Base-by-base conservation (phyloP, 2,888 invertebrate species). In the Seira musarum region DNA sequence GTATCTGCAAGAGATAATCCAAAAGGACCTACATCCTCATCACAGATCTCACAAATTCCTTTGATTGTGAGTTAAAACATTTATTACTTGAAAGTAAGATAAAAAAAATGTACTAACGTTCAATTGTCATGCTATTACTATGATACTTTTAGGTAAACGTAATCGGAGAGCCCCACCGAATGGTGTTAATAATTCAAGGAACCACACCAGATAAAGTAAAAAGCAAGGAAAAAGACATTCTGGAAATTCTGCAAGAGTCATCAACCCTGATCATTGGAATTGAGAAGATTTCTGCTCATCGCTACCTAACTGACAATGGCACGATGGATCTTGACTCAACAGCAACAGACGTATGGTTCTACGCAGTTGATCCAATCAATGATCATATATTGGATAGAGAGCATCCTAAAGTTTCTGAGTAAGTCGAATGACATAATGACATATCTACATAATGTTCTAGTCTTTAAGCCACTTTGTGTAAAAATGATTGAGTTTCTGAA, bases 291-390 rank as follows among this genome's bases (percentile, higher is more conserved):
- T 93, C 94, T n/a, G 92, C 93, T 0, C 91, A 94, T 72, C 93
- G 94, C 88, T 93, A 91, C 85, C 88, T 94, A 10, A 93, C 93
- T 13, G 92, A 92, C 68, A 96, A 95, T 88, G 93, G 94, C 2
- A 94, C 94, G 0, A 88, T 95, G 21, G 93, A 93, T 85, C 66
- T 83, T 3, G 94, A 95, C 88, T 90, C 92, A 0, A 91, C 91
- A 5, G 95, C 94, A 6, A 95, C 96, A 0, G 96, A 96, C 87
- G 92, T 96, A 5, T 96, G 96, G 95, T 92, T 97, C 88, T 96
- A 96, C 87, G 91, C 94, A 0, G 90, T 96, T 1, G 95, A 96
- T 89, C 96, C 96, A 0, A 91, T 90, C 71, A 93, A 92, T 0
- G 95, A 95, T 83, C 90, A 90, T 68, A 94, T 96, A 84, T 89